phyloP scores from a whole-genome alignment of 64 coral and sea anemone genomes.

The Exaiptasia diaphana region DNA sequence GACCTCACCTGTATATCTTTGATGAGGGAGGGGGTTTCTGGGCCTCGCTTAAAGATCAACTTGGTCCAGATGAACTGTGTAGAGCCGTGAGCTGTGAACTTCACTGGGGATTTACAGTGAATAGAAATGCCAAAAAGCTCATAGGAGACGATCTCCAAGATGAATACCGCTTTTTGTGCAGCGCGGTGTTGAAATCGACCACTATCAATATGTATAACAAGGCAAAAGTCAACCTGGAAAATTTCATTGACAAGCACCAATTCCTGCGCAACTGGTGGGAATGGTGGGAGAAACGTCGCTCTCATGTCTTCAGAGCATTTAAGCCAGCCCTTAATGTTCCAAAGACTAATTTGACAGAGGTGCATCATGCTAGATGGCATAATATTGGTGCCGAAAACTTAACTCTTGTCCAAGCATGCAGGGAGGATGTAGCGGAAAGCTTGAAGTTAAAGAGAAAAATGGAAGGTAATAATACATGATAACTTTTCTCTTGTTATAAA shows the following conservation, averaged over 20 bases:
- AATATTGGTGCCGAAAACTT: conserved; percentile 38
- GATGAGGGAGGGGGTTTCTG: conserved; percentile 58
- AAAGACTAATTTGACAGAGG: conserved; percentile 49
- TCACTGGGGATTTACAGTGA: conserved; percentile 54
- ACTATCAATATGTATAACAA: conserved; percentile 53
- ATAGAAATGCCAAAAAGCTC: conserved; percentile 65
- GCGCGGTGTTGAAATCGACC: conserved; percentile 28
- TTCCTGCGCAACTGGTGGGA: conserved; percentile 49
- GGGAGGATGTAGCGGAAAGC: conserved; percentile 58
- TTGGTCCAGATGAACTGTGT: conserved; percentile 34
- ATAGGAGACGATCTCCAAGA: conserved; percentile 50
- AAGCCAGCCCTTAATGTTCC: conserved; percentile 48
- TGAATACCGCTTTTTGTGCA: conserved; percentile 40
- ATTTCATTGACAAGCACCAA: conserved; percentile 50
- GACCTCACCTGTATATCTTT: conserved; percentile 27
- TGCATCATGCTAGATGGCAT: conserved; percentile 58
- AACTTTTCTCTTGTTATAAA: conserved; percentile 3
- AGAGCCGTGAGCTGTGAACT: conserved; percentile 46
- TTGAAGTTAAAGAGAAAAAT: conserved; percentile 38
- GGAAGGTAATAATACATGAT: conserved; percentile 11
- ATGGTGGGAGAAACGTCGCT: conserved; percentile 51
- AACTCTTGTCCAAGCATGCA: conserved; percentile 35
- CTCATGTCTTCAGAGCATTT: conserved; percentile 58
- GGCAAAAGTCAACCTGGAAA: conserved; percentile 40
- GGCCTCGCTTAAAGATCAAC: conserved; percentile 31